Evolutionary conservation across 2,888 invertebrate species (phyloP).

Genomic region (Athalia cordata): DNA sequence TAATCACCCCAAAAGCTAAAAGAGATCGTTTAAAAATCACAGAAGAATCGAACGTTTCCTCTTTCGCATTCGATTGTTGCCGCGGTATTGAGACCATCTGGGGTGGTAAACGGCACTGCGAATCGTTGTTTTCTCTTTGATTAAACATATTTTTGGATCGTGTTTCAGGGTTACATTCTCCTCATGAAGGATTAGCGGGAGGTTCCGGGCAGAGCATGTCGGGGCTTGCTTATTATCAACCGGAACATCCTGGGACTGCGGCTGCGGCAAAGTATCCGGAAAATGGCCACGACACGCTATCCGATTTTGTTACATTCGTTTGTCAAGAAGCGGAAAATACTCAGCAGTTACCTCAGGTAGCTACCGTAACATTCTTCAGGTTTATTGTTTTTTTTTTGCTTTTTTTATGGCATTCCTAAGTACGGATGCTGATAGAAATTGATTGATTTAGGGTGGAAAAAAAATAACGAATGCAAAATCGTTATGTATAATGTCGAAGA

Average conservation of each 20-base stretch:
- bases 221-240: conserved; percentile 76
- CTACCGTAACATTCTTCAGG: conserved; percentile 42
- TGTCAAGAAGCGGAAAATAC: conserved; percentile 94
- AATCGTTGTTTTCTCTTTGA: not conserved
- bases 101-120: conserved; percentile 21
- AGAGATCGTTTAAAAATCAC: no score
- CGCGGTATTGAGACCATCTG: no score
- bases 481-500: no score
- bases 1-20: no score
- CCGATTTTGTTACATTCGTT: conserved; percentile 97
- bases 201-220: conserved; percentile 74
- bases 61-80: no score
- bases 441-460: no score
- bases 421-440: no score
- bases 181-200: conserved; percentile 75
- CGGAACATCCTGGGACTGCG: conserved; percentile 73
- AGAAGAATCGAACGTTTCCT: no score
- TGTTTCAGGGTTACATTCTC: conserved; percentile 74
- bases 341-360: conserved; percentile 84
- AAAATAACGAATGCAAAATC: no score
- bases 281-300: conserved; percentile 92
- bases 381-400: no score
- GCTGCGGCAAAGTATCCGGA: conserved; percentile 83
- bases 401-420: not conserved
- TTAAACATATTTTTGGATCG: conserved; percentile 48